Evolutionary conservation across 1,140 invertebrate species (phyloP), one percentile per base, ranked within the genome.

Genomic region (Polypedilum vanderplanki): DNA sequence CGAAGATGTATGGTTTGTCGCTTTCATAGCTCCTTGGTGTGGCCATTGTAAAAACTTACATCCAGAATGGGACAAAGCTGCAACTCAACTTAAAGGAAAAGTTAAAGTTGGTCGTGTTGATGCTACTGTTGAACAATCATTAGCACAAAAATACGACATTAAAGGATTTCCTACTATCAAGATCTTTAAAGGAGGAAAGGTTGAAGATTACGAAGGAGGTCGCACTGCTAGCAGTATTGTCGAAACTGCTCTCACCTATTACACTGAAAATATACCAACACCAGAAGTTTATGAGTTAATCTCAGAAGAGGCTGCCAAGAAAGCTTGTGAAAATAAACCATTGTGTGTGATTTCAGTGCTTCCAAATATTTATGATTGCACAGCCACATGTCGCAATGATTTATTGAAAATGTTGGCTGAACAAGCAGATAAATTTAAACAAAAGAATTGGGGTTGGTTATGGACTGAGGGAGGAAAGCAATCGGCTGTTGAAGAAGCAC

Each of bases 91-190:
- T 1, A 98, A 98, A 84, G 97, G 97, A 85, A 92, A 94, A 84
- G 91, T 98, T 3, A 98, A 98, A 86, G 81, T 99, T 17, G 98
- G 97, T 76, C 96, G 97, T 57, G 79, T 99, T 0, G 98, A 99
- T 87, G 97, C 98, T 0, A 99, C 98, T 10, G 93, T 94, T 0
- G 88, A 99, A 83, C 89, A 88, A 76, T 80, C 85, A 4, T 95
- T 94, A 84, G 93, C 92, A 0, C 84, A 86, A 75, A 84, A 91
- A 78, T 95, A 92, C 81, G 87, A 88, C 77, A 89, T 99, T 41
- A 88, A 91, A 79, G 97, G 98, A 0, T 99, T 97, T 85, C 98
- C 98, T 9, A 98, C 97, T 8, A 99, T 99, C 76, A 99, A 99
- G 84, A 90, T 91, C 81, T 99, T 99, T 86, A 86, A 89, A 1